A percentile compares a stretch with the other conserved stretches of the same genome.
Conservation (phyloP, 2,888 invertebrate species). For the Muscina levida region DNA sequence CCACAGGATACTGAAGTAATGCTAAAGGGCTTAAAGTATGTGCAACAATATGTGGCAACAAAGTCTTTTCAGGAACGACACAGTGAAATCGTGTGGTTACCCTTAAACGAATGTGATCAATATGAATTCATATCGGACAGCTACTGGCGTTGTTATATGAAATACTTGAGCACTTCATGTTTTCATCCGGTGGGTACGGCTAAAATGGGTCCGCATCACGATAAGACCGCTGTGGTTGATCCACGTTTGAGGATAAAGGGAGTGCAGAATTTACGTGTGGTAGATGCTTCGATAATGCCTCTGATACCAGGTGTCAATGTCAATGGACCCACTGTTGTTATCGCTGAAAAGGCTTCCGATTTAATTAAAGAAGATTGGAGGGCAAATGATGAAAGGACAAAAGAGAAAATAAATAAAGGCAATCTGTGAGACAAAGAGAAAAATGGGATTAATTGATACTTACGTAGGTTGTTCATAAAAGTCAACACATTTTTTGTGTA, state of each 20-base stretch:
- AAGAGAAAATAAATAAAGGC: constrained; percentile 76
- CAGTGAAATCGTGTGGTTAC: constrained; percentile 70
- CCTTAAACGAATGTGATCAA: constrained; percentile 72
- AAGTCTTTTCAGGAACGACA: constrained; percentile 77
- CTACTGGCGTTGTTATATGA: constrained; percentile 86
- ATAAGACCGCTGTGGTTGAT: constrained; percentile 81
- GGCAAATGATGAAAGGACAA: constrained; percentile 8
- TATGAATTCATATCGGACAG: constrained; percentile 67
- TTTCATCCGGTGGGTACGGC: constrained; percentile 91
- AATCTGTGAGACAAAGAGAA: too few species aligned
- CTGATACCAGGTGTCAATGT: constrained; percentile 88
- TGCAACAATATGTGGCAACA: constrained; percentile 77
- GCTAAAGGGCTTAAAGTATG: constrained; percentile 80
- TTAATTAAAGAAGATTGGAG: constrained; percentile 71
- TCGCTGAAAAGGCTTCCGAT: constrained; percentile 90
- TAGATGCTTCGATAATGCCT: constrained; percentile 92
- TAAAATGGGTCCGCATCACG: constrained; percentile 86
- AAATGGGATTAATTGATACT: too few species aligned
- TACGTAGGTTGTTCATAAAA: too few species aligned
- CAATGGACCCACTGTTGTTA: constrained; percentile 92
- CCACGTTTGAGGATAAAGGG: constrained; percentile 81
- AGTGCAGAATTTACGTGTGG: constrained; percentile 85
- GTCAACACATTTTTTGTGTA: too few species aligned
- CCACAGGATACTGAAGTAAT: constrained; percentile 82
- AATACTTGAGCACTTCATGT: constrained; percentile 86